Base-by-base conservation (phyloP, 2,888 invertebrate genomes). In the Hirtodrosophila confusa region DNA sequence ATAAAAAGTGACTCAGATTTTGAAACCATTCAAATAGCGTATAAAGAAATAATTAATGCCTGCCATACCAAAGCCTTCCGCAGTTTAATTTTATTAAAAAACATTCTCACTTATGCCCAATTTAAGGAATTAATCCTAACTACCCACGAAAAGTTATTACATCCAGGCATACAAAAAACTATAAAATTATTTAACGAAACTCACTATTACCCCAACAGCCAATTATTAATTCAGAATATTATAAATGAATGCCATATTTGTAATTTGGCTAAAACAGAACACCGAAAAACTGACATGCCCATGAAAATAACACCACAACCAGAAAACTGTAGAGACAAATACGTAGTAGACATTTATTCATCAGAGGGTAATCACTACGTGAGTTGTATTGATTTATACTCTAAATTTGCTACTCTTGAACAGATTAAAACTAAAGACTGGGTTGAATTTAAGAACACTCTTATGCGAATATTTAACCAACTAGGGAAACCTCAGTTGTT, bases 111-210 rank as follows among this genome's bases (percentile, higher is more conserved):
- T 23, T 39, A 37, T 29, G 44, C 29, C 11, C 10, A 17, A 31
- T 47, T 45, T 37, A 31, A 55, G 27, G 55, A 56, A 49, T n/a
- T 49, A 17, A 43, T 57, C 31, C 29, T 49, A 17, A 35, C 33
- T 27, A 43, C 48, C 9, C 49, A 49, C 36, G 49, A 57, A 43
- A 57, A 49, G 31, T 11, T 48, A 5, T n/a, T 48, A 41, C 56
- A 56, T 17, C 47, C 48, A 17, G 48, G 41, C 1, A 48, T 49
- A n/a, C 49, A 57, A 29, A 57, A 57, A 57, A 57, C 41, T 12
- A 12, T 12, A 6, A 48, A 57, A 43, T 31, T 49, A 27, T 57
- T 56, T 10, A 36, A 29, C 10, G 45, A 60, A 45, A 45, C 23
- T 27, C n/a, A 45, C 10, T 60, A 27, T 33, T 45, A 39, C 33